These are phyloP conservation scores for Iphiclides podalirius DNA, from an alignment of 2,888 invertebrate species.

Conservation along the genomic window DNA sequence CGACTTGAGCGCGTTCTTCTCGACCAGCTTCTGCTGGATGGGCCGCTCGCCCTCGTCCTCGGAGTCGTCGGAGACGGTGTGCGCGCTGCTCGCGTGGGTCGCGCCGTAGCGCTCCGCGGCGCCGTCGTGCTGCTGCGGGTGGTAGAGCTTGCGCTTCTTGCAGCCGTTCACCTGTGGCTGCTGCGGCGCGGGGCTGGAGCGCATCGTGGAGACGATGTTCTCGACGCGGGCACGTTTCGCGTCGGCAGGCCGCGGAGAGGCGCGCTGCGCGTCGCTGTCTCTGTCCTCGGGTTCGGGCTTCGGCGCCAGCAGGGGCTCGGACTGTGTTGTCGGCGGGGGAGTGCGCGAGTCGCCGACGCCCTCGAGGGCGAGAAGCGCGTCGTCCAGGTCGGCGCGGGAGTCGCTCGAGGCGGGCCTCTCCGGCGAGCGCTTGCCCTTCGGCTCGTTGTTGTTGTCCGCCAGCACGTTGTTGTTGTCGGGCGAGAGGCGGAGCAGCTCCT, in stretches of 20 bases:
- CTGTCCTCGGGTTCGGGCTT: conserved; percentile 84
- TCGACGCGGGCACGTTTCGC: conserved; percentile 96
- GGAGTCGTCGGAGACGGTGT: conserved; percentile 82
- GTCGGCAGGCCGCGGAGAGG: conserved; percentile 83
- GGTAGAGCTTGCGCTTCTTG: conserved; percentile 96
- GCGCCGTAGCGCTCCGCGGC: conserved; percentile 81
- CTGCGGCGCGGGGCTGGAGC: conserved; percentile 89
- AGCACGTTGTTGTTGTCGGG: conserved; percentile 81
- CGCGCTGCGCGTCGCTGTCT: conserved; percentile 80
- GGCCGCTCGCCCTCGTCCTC: conserved; percentile 89
- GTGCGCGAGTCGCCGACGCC: conserved; percentile 71
- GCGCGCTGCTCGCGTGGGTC: conserved; percentile 71
- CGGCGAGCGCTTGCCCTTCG: conserved; percentile 74
- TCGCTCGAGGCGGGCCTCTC: conserved; percentile 83
- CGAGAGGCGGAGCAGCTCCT: conserved; percentile 85
- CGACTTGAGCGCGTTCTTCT: conserved; percentile 91
- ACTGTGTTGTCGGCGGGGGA: conserved; percentile 79
- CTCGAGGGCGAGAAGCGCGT: conserved; percentile 81
- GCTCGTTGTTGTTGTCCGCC: conserved; percentile 77
- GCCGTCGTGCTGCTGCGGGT: conserved; percentile 94
- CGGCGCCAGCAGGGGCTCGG: conserved; percentile 80
- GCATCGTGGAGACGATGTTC: conserved; percentile 96
- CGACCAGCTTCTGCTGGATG: conserved; percentile 90
- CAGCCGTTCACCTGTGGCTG: conserved; percentile 92
- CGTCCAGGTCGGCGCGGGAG: conserved; percentile 81